Conservation (phyloP, 2,113 vertebrate species). For the Tichodroma muraria region DNA sequence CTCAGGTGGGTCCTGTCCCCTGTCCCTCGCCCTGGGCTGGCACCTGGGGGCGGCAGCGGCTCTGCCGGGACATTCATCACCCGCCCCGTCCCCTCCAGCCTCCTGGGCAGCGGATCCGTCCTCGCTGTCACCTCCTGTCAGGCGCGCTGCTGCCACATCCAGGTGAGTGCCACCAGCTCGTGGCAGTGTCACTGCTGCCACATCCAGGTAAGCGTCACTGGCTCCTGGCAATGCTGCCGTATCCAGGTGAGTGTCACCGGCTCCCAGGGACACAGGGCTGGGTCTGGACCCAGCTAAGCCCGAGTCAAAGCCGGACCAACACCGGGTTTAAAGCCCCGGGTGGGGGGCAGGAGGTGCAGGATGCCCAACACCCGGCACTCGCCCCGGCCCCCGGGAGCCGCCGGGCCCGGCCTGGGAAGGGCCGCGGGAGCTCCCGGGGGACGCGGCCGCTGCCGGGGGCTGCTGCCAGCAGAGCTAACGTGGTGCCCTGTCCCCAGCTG, state of each 20-base stretch:
- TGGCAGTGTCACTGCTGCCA: not conserved
- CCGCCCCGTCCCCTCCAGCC: not conserved
- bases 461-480: not conserved
- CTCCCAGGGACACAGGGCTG: not conserved
- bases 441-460: too few species aligned
- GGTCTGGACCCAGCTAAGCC: not conserved
- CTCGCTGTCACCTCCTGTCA: not conserved
- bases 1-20: slow-evolving; percentile 16
- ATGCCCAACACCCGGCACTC: not conserved
- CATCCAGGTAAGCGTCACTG: not conserved
- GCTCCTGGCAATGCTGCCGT: not conserved
- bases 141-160: not conserved
- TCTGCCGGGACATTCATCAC: not conserved
- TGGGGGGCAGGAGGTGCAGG: not conserved
- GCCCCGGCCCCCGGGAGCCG: too few species aligned
- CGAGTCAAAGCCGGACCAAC: not conserved
- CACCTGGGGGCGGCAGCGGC: not conserved
- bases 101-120: slow-evolving; percentile 24
- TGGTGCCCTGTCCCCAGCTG: slow-evolving; percentile 11
- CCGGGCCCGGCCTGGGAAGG: not conserved
- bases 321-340: not conserved
- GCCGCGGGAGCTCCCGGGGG: rapidly evolving
- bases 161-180: not conserved
- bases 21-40: not conserved
- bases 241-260: not conserved